Evolutionary conservation across 92 coral and sea anemone species (phyloP).

Genomic region (Porites divaricata): DNA sequence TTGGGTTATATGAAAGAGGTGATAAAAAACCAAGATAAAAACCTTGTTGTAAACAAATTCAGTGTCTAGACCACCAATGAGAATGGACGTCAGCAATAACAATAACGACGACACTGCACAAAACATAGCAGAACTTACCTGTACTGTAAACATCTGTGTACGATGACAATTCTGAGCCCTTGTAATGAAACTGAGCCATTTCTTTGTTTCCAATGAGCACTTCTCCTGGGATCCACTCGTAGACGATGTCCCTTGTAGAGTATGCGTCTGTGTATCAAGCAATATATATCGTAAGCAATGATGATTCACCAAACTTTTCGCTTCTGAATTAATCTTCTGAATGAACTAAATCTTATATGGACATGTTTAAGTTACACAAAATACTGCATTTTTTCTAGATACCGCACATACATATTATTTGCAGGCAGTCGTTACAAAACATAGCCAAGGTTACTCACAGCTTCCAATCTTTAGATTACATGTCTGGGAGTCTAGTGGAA

Average conservation of each 20-base stretch:
- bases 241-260: constrained; percentile 45
- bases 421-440: no score
- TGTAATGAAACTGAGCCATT: constrained; percentile 74
- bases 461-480: constrained; percentile 67
- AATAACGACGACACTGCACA: not conserved
- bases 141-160: not conserved
- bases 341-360: no score
- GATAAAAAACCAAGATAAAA: no score
- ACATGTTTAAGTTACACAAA: no score
- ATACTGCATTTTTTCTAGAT: no score
- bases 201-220: constrained; percentile 51
- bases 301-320: not conserved
- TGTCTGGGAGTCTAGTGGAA: constrained; percentile 75
- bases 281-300: no score
- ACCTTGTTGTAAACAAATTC: no score
- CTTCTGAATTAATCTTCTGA: no score
- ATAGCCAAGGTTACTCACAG: constrained; percentile 49
- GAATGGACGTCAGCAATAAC: not conserved
- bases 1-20: no score
- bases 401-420: no score
- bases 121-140: not conserved
- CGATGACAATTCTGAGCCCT: constrained; percentile 13
- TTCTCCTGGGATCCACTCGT: constrained; percentile 40
- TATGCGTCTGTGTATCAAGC: constrained; percentile 47
- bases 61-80: no score